Percentiles rank a stretch among this genome's conserved stretches.
These are phyloP conservation scores for Geothlypis trichas DNA, from an alignment of 2,113 vertebrate species.

Conservation along the genomic window DNA sequence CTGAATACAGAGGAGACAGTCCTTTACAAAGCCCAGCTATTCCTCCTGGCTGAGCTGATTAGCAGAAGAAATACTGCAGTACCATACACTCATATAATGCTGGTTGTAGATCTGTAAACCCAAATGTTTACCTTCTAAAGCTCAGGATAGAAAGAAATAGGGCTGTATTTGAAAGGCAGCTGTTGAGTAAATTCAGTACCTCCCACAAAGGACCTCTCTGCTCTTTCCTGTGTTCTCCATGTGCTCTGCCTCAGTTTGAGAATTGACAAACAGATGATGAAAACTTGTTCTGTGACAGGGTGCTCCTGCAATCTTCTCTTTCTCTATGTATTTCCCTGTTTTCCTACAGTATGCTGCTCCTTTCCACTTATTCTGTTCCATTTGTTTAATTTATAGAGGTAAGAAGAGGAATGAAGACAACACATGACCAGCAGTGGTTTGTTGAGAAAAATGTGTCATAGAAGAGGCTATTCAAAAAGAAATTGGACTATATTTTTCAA, in stretches of 20 bases:
- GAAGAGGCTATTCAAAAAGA: not conserved
- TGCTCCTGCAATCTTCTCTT: not conserved
- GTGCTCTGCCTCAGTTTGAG: not conserved
- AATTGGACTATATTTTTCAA: not conserved
- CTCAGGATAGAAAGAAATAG: not conserved
- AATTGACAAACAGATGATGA: not conserved
- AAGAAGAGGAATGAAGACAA: not conserved
- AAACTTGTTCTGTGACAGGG: not conserved
- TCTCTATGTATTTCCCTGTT: not conserved
- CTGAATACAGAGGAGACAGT: not conserved
- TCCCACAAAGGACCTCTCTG: not conserved
- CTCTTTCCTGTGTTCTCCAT: not conserved
- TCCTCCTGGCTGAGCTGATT: not conserved
- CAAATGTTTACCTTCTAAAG: not conserved
- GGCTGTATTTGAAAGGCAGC: not conserved
- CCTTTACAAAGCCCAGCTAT: not conserved
- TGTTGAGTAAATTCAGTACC: not conserved
- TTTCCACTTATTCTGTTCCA: not conserved
- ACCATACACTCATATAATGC: not conserved
- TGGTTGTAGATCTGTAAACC: not conserved
- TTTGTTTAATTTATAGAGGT: not conserved
- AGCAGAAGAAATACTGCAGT: not conserved
- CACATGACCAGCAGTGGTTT: not conserved
- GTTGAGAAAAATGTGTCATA: not conserved
- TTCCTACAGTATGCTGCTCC: not conserved